A percentile compares a stretch with the other conserved stretches of the same genome.
These are phyloP conservation scores for Cephus sareptanus DNA, from an alignment of 2,888 invertebrate genomes.

Conservation along the genomic window DNA sequence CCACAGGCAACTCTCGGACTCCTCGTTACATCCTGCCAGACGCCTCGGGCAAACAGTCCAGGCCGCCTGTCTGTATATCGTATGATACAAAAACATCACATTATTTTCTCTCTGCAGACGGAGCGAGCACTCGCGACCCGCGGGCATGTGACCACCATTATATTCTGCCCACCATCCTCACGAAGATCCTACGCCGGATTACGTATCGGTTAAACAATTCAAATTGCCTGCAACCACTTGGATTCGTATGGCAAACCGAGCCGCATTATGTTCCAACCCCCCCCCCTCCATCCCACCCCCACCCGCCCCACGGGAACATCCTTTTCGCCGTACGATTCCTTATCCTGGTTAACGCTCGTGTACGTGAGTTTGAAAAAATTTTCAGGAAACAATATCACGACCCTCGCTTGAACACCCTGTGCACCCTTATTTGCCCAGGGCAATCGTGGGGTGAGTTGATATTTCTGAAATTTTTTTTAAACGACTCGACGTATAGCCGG, in stretches of 20 bases:
- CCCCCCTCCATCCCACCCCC: too few relatives aligned
- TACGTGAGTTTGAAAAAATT: not conserved
- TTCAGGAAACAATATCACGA: not conserved
- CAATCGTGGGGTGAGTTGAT: not conserved
- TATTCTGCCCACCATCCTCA: constrained; percentile 34
- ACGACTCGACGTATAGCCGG: not conserved
- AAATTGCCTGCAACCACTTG: constrained; percentile 13
- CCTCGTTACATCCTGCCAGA: constrained; percentile 60
- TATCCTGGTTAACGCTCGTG: not conserved
- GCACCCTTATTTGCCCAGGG: not conserved
- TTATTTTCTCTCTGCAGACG: constrained; percentile 53
- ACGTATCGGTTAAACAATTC: constrained; percentile 38
- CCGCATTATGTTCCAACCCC: not conserved
- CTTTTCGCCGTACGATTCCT: not conserved
- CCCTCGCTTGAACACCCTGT: not conserved
- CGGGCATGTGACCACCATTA: constrained; percentile 59
- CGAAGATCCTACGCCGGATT: constrained; percentile 31
- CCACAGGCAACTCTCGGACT: constrained; percentile 59
- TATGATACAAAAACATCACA: constrained; percentile 64
- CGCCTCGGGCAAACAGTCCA: constrained; percentile 42
- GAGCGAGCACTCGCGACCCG: constrained; percentile 32
- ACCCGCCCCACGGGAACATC: not conserved
- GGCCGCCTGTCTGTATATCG: constrained; percentile 55
- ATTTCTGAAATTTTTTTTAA: not conserved
- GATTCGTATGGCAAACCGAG: not conserved